Conservation (phyloP, 2,888 invertebrate genomes). For the Parnassius smintheus region DNA sequence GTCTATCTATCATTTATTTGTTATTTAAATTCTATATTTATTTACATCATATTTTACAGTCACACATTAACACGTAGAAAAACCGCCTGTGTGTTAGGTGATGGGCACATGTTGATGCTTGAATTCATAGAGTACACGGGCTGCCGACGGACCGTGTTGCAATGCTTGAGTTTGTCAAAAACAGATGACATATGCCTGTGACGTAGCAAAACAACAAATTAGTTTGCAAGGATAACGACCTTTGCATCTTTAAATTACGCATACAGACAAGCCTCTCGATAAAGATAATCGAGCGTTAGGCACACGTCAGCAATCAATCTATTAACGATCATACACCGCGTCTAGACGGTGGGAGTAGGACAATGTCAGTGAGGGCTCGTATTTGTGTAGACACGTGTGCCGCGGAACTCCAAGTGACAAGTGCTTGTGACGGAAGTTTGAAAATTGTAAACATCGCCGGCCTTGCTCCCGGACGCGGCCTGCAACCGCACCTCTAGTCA, state of each 20-base stretch:
- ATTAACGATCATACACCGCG: constrained; percentile 64
- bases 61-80: too few relatives aligned
- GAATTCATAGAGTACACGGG: too few relatives aligned
- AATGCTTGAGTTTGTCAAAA: background rate
- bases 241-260: constrained; percentile 23
- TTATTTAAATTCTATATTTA: background rate
- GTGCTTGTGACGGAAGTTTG: constrained; percentile 74
- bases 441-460: constrained; percentile 78
- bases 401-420: constrained; percentile 60
- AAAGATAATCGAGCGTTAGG: constrained; percentile 44
- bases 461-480: constrained; percentile 66
- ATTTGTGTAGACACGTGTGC: constrained; percentile 76
- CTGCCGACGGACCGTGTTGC: too few relatives aligned
- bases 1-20: constrained; percentile 10
- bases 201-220: constrained; percentile 8
- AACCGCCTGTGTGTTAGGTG: too few relatives aligned
- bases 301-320: constrained; percentile 53
- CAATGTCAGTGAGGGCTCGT: constrained; percentile 66
- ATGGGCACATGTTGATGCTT: too few relatives aligned
- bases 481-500: constrained; percentile 51
- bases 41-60: too few relatives aligned
- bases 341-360: constrained; percentile 60
- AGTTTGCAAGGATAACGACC: constrained; percentile 31
- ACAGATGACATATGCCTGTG: background rate
- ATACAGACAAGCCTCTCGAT: constrained; percentile 32